Evolutionary conservation across 2,113 vertebrate species (phyloP).

Genomic region (Thymallus thymallus): DNA sequence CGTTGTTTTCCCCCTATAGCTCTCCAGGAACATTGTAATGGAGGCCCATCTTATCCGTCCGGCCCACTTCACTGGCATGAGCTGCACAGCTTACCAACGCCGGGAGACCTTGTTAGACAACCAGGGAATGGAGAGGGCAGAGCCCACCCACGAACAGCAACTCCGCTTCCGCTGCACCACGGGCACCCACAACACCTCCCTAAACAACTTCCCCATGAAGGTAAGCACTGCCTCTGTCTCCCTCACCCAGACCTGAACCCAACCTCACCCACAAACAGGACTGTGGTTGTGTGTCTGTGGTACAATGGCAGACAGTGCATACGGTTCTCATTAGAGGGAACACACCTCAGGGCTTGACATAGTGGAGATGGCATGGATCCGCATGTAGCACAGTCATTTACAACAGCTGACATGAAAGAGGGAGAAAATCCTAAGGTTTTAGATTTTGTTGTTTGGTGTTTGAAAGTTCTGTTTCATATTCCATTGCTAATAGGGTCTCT

Average conservation of each 20-base stretch:
- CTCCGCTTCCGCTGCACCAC: slow-evolving; percentile 89
- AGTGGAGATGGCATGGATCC: neutral
- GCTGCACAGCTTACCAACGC: slow-evolving; percentile 89
- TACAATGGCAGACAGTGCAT: neutral
- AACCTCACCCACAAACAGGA: neutral
- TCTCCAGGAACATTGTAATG: slow-evolving; percentile 90
- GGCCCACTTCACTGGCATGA: slow-evolving; percentile 89
- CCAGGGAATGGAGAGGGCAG: slow-evolving; percentile 41
- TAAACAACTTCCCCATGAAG: slow-evolving; percentile 89
- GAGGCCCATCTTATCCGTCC: slow-evolving; percentile 92
- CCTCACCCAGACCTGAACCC: neutral
- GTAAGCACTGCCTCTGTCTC: slow-evolving; percentile 57
- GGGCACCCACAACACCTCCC: slow-evolving; percentile 84
- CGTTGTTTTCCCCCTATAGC: slow-evolving; percentile 62
- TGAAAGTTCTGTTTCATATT: neutral
- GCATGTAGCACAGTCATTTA: neutral
- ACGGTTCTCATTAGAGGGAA: neutral
- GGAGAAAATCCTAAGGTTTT: neutral
- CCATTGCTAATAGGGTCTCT: neutral
- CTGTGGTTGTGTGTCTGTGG: neutral
- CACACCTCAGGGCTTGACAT: neutral
- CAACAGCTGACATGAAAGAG: neutral
- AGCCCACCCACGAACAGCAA: slow-evolving; percentile 75
- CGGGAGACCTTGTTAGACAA: slow-evolving; percentile 44
- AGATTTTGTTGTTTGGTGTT: neutral